phyloP scores from a whole-genome alignment of 2,888 invertebrate species.

The Drosophila falleni region DNA sequence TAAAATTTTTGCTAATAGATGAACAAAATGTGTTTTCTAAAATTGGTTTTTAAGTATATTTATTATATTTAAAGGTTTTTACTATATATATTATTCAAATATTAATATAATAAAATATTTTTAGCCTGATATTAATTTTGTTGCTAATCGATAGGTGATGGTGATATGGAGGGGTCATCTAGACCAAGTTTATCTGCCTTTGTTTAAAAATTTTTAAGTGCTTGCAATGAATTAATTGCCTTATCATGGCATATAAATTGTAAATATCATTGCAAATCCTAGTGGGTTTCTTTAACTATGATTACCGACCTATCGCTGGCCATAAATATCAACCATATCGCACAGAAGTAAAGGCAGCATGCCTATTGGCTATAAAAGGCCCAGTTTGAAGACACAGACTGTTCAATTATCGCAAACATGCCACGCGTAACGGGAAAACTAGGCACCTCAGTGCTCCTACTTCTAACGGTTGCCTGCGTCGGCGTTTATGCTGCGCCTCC shows the following conservation, averaged over 20 bases:
- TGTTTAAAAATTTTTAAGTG: constrained; percentile 3
- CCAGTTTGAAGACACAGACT: too few species aligned
- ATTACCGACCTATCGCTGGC: constrained; percentile 43
- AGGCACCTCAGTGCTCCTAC: constrained; percentile 17
- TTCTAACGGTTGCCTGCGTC: constrained; percentile 36
- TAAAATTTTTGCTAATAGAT: background rate
- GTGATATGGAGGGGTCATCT: background rate
- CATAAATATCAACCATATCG: constrained; percentile 56
- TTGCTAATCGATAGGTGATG: background rate
- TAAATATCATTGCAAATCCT: constrained; percentile 25
- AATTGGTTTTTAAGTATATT: too few species aligned
- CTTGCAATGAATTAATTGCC: constrained; percentile 1
- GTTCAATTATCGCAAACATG: constrained; percentile 1
- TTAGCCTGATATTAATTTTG: too few species aligned
- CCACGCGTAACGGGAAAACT: background rate
- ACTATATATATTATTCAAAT: too few species aligned
- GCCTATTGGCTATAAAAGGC: constrained; percentile 35
- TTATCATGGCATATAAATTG: constrained; percentile 12
- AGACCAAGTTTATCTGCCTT: background rate
- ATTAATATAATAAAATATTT: too few species aligned
- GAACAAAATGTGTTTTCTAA: background rate
- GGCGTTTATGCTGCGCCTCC: constrained; percentile 53
- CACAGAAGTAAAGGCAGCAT: background rate
- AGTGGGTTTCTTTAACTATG: constrained; percentile 15
- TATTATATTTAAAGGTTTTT: too few species aligned